Evolutionary conservation across 2,113 vertebrate genomes (phyloP).

Genomic region (Hassar affinis): DNA sequence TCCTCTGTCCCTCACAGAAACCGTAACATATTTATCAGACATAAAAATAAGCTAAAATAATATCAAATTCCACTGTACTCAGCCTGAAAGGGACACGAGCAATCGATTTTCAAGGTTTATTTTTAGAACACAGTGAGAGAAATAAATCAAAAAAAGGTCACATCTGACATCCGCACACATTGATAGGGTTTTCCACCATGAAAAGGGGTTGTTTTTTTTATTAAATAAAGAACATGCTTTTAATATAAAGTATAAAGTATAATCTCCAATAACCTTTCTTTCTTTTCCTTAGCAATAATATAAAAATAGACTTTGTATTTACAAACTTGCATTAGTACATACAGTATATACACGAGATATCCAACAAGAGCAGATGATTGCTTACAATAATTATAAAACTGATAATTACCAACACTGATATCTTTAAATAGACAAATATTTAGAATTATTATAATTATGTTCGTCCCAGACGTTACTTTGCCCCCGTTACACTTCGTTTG

Average conservation of each 20-base stretch:
- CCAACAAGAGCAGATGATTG: slow-evolving; percentile 56
- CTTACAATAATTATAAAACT: slow-evolving; percentile 30
- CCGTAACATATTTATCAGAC: neutral
- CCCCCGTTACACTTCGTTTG: slow-evolving; percentile 58
- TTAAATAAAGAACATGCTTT: slow-evolving; percentile 73
- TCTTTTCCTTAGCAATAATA: slow-evolving; percentile 61
- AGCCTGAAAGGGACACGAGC: slow-evolving; percentile 34
- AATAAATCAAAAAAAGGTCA: slow-evolving; percentile 64
- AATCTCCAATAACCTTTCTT: slow-evolving; percentile 65
- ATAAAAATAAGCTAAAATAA: no score
- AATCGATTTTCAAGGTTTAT: slow-evolving; percentile 69
- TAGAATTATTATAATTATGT: no score
- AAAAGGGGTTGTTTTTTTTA: slow-evolving; percentile 44
- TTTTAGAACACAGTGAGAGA: slow-evolving; percentile 58
- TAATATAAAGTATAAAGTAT: slow-evolving; percentile 63
- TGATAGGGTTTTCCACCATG: slow-evolving; percentile 59
- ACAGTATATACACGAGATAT: slow-evolving; percentile 62
- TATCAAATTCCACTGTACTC: neutral
- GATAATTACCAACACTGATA: slow-evolving; percentile 59
- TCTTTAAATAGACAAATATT: slow-evolving; percentile 60
- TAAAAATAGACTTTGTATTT: slow-evolving; percentile 74
- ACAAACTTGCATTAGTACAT: slow-evolving; percentile 70
- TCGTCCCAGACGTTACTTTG: no score
- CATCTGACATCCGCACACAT: slow-evolving; percentile 68
- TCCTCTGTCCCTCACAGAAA: slow-evolving; percentile 29